A percentile compares a stretch with the other conserved stretches of the same genome.
Evolutionary conservation across 2,797 vertebrate species (phyloP).

Genomic region (Acrocephalus scirpaceus): DNA sequence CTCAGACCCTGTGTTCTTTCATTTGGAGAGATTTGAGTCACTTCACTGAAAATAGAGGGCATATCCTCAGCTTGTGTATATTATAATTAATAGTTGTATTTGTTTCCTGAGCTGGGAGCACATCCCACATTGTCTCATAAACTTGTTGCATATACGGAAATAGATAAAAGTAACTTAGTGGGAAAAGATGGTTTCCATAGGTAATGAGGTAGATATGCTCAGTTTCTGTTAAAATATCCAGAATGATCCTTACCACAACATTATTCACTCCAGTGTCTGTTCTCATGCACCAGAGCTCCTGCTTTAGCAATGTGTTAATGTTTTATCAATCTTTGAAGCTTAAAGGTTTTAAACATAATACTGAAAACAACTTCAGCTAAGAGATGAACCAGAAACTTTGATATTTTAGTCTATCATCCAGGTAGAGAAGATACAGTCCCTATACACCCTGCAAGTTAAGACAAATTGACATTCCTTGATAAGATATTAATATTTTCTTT

Average conservation of each 20-base stretch:
- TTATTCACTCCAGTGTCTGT: background rate
- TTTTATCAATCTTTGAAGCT: slow-evolving; percentile 25
- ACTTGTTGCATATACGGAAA: background rate
- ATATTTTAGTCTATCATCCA: background rate
- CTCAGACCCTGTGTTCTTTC: background rate
- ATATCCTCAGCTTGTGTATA: background rate
- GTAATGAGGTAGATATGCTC: background rate
- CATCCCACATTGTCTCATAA: background rate
- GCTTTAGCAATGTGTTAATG: slow-evolving; percentile 6
- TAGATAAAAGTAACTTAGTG: background rate
- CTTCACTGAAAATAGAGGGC: background rate
- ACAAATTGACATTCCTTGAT: background rate
- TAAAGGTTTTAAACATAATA: slow-evolving; percentile 14
- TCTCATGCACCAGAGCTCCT: background rate
- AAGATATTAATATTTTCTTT: slow-evolving; percentile 14
- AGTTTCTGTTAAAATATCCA: background rate
- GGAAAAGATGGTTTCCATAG: background rate
- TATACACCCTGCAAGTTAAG: background rate
- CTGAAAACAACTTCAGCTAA: slow-evolving; percentile 19
- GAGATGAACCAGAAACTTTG: slow-evolving; percentile 12
- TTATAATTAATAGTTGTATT: background rate
- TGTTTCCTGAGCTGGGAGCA: background rate
- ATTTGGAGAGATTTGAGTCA: background rate
- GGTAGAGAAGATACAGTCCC: background rate
- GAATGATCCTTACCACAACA: background rate